Evolutionary conservation across 2,888 invertebrate species (phyloP), one percentile per base, ranked within the genome.

Genomic region (Hirtodrosophila alboralis): DNA sequence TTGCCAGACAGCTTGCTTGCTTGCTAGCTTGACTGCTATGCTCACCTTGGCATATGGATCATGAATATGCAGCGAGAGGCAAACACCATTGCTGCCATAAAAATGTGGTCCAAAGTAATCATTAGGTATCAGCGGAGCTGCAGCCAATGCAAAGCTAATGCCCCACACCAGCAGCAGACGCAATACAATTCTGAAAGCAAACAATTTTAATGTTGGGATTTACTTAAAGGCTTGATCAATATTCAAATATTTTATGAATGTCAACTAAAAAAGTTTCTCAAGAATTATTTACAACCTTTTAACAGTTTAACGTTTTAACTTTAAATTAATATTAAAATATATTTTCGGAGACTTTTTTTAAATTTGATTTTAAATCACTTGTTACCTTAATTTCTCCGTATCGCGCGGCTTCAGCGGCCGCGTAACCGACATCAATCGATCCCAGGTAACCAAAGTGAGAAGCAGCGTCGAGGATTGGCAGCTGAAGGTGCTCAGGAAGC

Each of bases 401-500:
- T 88, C 87, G 9, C 87, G 74, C 7, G 88, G 84, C 62, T 90
- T 91, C 43, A 93, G 88, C 9, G 93, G 93, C 63, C 92, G 91
- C n/a, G 92, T 92, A 18, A 94, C 93, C 1, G 93, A 93, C 64
- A 93, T 91, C 70, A 93, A 91, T 9, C 93, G 91, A 84, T 94
- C 93, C 90, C 93, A 91, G 0, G 93, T 93, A 51, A 94, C 93
- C 58, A 93, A 73, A 0, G 92, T 91, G 9, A 94, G 89, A 40
- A 93, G 91, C 59, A 93, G 84, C 1, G 93, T 93, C 0, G 93
- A 93, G 3, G 93, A 92, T 86, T 93, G 93, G 58, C 92, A 93
- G 53, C 93, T 93, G 13, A 93, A 89, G 1, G 93, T 93, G 85
- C 92, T 92, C 18, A 93, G 80, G 61, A 93, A 92, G 9, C 93